These are phyloP conservation scores for Thysanoteuthis rhombus DNA, from an alignment of 2,888 invertebrate species.

Conservation along the genomic window DNA sequence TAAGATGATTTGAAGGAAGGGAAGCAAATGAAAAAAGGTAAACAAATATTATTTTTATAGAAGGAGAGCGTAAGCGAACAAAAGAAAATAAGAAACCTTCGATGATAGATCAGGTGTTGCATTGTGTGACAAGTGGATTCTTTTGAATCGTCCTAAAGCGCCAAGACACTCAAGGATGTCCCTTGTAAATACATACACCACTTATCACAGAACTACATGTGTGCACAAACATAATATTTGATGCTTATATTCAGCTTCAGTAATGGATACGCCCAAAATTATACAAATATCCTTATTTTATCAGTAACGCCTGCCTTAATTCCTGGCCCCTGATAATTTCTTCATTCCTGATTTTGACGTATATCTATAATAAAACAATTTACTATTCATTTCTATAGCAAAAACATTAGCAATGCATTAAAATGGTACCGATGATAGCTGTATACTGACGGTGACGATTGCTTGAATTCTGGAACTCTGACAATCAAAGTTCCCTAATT, in stretches of 20 bases:
- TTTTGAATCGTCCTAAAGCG: not conserved
- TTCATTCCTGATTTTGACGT: too few relatives aligned
- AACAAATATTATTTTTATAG: not conserved
- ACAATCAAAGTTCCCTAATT: too few relatives aligned
- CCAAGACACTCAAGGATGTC: not conserved
- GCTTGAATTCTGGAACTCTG: too few relatives aligned
- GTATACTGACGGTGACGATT: too few relatives aligned
- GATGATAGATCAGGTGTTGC: not conserved
- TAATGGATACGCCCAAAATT: too few relatives aligned
- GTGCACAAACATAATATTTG: not conserved
- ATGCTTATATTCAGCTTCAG: not conserved
- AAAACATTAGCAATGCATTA: too few relatives aligned
- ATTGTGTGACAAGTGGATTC: not conserved
- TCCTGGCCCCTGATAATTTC: too few relatives aligned
- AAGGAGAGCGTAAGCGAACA: not conserved
- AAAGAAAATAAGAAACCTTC: not conserved
- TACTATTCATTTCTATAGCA: too few relatives aligned
- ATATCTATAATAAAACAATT: too few relatives aligned
- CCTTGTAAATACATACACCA: not conserved
- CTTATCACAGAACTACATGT: not conserved
- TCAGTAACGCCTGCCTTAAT: too few relatives aligned
- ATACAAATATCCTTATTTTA: too few relatives aligned
- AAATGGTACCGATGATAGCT: too few relatives aligned
- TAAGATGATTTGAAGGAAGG: not conserved
- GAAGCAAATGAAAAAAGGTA: not conserved